These are phyloP conservation scores for Azemiops feae DNA, from an alignment of 2,113 vertebrate genomes.

Conservation along the genomic window DNA sequence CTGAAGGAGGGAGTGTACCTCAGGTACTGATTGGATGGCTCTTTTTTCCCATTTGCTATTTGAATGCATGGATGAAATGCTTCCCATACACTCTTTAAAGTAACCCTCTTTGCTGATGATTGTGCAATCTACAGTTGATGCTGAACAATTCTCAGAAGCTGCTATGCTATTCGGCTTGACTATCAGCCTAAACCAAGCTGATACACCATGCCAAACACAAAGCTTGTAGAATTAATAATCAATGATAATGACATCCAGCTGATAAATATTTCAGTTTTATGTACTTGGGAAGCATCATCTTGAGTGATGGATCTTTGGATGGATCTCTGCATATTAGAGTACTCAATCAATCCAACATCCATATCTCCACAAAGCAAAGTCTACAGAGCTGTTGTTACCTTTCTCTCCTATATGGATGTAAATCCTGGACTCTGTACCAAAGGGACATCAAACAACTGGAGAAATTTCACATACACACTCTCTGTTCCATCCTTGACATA, in stretches of 20 bases:
- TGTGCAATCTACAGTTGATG: background rate
- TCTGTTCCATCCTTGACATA: background rate
- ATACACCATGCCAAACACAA: background rate
- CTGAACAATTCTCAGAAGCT: background rate
- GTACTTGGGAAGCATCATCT: background rate
- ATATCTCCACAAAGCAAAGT: background rate
- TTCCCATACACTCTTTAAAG: background rate
- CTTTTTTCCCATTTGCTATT: background rate
- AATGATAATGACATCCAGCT: background rate
- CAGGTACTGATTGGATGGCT: background rate
- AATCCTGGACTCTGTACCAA: background rate
- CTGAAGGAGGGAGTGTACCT: background rate
- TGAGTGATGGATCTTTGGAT: background rate
- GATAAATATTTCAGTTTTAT: background rate
- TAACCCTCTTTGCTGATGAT: background rate
- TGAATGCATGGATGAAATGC: background rate
- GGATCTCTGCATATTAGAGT: background rate
- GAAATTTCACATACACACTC: background rate
- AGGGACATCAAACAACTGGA: background rate
- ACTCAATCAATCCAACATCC: background rate
- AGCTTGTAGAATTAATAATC: background rate
- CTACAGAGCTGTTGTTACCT: background rate
- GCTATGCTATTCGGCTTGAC: background rate
- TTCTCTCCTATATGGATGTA: background rate
- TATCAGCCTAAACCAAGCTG: too few relatives aligned